A percentile compares a stretch with the other conserved stretches of the same genome.
Conservation (phyloP, 2,888 invertebrate genomes). For the Nomada flava region DNA sequence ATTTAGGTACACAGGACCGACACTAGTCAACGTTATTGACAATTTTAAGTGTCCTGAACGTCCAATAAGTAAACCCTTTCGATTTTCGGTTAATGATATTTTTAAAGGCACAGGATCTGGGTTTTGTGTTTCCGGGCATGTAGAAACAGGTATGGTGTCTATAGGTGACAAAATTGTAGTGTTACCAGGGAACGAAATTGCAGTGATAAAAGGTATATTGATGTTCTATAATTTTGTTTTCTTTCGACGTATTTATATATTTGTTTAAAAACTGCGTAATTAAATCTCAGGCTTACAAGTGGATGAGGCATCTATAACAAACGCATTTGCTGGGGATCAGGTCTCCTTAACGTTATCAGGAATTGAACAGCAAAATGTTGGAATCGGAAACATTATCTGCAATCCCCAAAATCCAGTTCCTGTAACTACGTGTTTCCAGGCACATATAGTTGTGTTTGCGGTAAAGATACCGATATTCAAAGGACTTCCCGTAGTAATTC, state of each 20-base stretch:
- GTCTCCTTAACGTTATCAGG: slow-evolving; percentile 92
- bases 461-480: slow-evolving; percentile 95
- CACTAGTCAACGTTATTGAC: slow-evolving; percentile 94
- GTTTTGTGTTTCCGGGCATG: slow-evolving; percentile 94
- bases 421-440: slow-evolving; percentile 92
- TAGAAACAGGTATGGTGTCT: slow-evolving; percentile 96
- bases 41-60: slow-evolving; percentile 94
- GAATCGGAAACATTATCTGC: slow-evolving; percentile 94
- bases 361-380: slow-evolving; percentile 93
- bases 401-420: slow-evolving; percentile 93
- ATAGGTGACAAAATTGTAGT: slow-evolving; percentile 94
- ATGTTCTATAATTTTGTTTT: neutral
- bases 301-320: slow-evolving; percentile 89
- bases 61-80: slow-evolving; percentile 94
- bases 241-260: neutral
- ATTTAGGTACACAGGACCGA: slow-evolving; percentile 92
- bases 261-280: slow-evolving; percentile 8
- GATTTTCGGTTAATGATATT: slow-evolving; percentile 97
- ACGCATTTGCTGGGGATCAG: slow-evolving; percentile 98
- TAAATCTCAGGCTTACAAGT: slow-evolving; percentile 86
- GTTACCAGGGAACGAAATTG: slow-evolving; percentile 93
- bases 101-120: slow-evolving; percentile 97
- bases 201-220: slow-evolving; percentile 90
- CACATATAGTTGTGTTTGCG: slow-evolving; percentile 97
- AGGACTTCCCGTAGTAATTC: slow-evolving; percentile 94